Evolutionary conservation across 2,113 vertebrate species (phyloP), one percentile per base, ranked within the genome.

Genomic region (Potamarius usumacintae): DNA sequence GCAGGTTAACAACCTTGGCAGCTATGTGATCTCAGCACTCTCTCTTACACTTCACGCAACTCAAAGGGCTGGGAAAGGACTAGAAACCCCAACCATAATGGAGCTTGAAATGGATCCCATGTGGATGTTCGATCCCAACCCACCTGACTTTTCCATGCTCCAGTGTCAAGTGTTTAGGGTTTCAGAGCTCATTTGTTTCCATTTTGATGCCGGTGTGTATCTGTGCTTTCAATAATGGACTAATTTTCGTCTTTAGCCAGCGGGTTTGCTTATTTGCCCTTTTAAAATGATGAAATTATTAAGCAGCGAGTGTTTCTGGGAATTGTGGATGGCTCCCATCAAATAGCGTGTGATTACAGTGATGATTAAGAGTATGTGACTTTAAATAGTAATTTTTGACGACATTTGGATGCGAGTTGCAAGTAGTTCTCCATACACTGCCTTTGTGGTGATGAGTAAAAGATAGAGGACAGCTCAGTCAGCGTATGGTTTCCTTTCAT

Each of bases 1-100:
- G 82, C 77, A 89, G 90, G 90, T 92, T 91, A 91, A 91, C 90
- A 82, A 81, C 89, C 85, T 91, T 92, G 91, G 91, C 91, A 89
- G 89, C 55, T 69, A 50, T 82, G 83, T 77, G 76, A 53, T 86
- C 86, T 69, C 74, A 22, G 88, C 34, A 63, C 80, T 74, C 83
- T 80, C 84, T 84, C 84, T 52, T 85, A 86, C 82, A 71, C 84
- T 83, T 87, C 80, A 86, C 20, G 30, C 11, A 65, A 88, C 74
- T 79, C 74, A 82, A 79, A 80, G 57, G 18, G 63, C 82, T 87
- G 87, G 89, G 87, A 87, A 88, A 76, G 69, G 83, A 81, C 58
- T 82, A 82, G 83, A 89, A 85, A 86, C 88, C 71, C 72, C 83
- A 63, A 85, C 65, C 84, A 71, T 85, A 90, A 90, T 89, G 79